Base-by-base conservation (phyloP, 2,888 invertebrate genomes). In the Nebria salina region DNA sequence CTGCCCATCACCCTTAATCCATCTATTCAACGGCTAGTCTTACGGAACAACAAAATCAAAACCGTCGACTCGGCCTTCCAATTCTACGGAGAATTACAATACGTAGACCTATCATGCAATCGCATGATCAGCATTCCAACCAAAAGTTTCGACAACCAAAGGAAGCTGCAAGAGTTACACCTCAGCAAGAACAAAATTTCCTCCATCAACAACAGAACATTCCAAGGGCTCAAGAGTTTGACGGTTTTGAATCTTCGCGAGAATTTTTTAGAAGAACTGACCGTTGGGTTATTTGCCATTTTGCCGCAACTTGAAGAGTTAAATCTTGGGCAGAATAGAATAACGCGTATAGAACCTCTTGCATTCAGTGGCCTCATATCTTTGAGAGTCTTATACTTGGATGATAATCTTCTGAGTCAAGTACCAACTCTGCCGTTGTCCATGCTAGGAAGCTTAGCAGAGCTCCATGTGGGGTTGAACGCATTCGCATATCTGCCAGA, bases 1-100 rank as follows among this genome's bases (percentile, higher is more conserved):
- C 92, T 97, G 83, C 97, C 97, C 83, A 97, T 97, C 86, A 95
- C 96, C 2, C 91, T 97, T 83, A 97, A 97, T 90, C 98, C 98
- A 66, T 95, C 95, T 85, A 96, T 97, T 83, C 95, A 95, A 87
- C 92, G 96, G 78, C 92, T 97, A 85, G 94, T 96, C 85, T 92
- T 97, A 83, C 93, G 94, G 86, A 95, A 95, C 88, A 97, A 96
- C 88, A 94, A 94, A 86, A 96, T 97, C 86, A 96, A 95, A 88
- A 95, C 95, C 15, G 95, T 97, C 84, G 96, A 97, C 88, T 95
- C 95, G 75, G 95, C 96, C 34, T 95, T 97, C 89, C 95, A 95
- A 87, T 97, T 97, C 89, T 97, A 97, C 89, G 93, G 94, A 0
- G 96, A 96, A 85, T 91, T 97, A n/a, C 94, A 94, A 84, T 95